Conservation (phyloP, 2,113 vertebrate species). For the Notothenia coriiceps region DNA sequence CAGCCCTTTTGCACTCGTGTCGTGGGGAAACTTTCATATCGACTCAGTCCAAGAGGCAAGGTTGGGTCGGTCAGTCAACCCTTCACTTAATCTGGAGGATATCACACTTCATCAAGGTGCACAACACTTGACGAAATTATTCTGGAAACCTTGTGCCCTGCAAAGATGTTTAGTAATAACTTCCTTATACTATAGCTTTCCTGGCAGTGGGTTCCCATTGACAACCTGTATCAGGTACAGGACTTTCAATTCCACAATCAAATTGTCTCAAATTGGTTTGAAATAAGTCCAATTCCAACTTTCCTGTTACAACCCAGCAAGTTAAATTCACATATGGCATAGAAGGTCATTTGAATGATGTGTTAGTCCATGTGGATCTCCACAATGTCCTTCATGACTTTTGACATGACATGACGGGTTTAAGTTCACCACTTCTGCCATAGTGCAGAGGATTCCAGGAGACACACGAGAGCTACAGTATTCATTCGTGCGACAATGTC, state of each 20-base stretch:
- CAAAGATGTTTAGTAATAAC: background rate
- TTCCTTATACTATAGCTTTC: background rate
- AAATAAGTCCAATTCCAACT: constrained; percentile 22
- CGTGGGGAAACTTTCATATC: constrained; percentile 49
- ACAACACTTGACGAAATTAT: background rate
- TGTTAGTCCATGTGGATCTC: constrained; percentile 1
- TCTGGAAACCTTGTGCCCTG: background rate
- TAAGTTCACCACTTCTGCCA: background rate
- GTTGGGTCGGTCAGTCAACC: constrained; percentile 47
- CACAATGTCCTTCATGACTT: constrained; percentile 14
- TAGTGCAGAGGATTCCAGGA: background rate
- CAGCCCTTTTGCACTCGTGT: constrained; percentile 35
- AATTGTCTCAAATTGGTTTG: constrained; percentile 22
- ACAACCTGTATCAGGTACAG: constrained; percentile 10
- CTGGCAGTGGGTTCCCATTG: background rate
- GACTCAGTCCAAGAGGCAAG: constrained; percentile 50
- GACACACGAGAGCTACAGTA: background rate
- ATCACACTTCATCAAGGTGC: constrained; percentile 23
- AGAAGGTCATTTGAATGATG: constrained; percentile 17
- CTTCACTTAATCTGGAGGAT: constrained; percentile 32
- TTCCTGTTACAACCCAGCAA: background rate
- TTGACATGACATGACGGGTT: too few species aligned
- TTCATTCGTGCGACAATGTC: background rate
- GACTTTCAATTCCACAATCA: background rate
- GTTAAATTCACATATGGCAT: constrained; percentile 9